These are phyloP conservation scores for Patiria pectinifera DNA, from an alignment of 53 echinoderm and acorn worm genomes.

Conservation along the genomic window DNA sequence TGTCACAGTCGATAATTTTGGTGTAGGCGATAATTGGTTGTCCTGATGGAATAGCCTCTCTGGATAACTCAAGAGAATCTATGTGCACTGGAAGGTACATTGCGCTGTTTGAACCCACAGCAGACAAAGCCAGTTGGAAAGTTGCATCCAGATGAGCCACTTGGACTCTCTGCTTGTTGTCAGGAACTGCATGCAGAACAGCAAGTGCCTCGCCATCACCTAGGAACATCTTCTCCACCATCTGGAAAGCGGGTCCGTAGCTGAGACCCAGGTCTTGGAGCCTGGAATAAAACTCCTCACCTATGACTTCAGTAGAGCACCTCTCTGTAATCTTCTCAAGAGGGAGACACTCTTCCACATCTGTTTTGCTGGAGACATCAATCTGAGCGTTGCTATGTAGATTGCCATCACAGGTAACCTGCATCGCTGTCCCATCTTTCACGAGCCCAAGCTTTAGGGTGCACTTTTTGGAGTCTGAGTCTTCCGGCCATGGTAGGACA, in stretches of 20 bases:
- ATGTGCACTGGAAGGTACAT: constrained; percentile 78
- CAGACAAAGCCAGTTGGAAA: constrained; percentile 79
- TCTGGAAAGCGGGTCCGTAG: constrained; percentile 80
- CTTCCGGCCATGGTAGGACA: constrained; percentile 75
- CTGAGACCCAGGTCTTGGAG: constrained; percentile 71
- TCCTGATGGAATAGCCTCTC: constrained; percentile 76
- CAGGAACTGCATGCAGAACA: constrained; percentile 58
- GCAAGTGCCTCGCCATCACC: constrained; percentile 84
- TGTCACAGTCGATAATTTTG: constrained; percentile 80
- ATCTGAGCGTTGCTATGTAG: constrained; percentile 61
- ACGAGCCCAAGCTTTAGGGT: constrained; percentile 69
- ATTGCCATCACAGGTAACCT: constrained; percentile 69
- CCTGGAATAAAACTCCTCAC: constrained; percentile 79
- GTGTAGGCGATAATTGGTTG: constrained; percentile 74
- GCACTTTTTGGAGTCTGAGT: constrained; percentile 38
- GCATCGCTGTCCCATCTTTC: constrained; percentile 69
- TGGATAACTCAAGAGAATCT: constrained; percentile 70
- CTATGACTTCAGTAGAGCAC: constrained; percentile 53
- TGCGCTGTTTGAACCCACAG: constrained; percentile 63
- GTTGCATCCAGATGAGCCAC: constrained; percentile 83
- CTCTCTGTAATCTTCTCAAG: constrained; percentile 58
- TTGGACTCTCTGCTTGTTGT: constrained; percentile 85
- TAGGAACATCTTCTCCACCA: constrained; percentile 71
- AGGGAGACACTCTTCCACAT: constrained; percentile 25
- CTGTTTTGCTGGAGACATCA: constrained; percentile 32